Percentiles rank a stretch among this genome's conserved stretches.
phyloP scores from a whole-genome alignment of 2,888 invertebrate genomes.

The Melanophora roralis region DNA sequence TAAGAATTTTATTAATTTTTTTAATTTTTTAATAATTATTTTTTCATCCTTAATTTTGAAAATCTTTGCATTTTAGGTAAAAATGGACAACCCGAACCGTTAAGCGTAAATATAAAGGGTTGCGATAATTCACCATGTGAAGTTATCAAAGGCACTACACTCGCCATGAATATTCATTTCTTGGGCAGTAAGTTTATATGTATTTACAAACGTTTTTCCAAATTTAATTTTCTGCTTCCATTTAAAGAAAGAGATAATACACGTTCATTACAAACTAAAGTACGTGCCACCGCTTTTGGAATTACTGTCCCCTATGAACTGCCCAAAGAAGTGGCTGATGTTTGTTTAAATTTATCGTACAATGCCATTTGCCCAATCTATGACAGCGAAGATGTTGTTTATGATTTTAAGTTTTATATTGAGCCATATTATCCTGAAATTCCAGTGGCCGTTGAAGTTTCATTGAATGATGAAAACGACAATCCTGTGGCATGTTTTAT shows the following conservation, averaged over 20 bases:
- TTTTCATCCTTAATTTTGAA: too few species aligned
- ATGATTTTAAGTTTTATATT: constrained; percentile 72
- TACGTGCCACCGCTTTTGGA: constrained; percentile 73
- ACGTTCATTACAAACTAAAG: constrained; percentile 49
- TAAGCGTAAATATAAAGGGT: constrained; percentile 69
- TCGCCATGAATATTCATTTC: constrained; percentile 72
- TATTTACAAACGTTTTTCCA: background rate
- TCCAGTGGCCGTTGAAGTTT: constrained; percentile 71
- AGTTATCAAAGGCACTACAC: constrained; percentile 70
- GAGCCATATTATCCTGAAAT: constrained; percentile 71
- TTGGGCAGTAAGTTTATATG: constrained; percentile 65
- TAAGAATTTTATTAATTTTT: too few species aligned
- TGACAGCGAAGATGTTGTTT: constrained; percentile 72
- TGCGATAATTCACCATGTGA: constrained; percentile 72
- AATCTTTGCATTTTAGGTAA: constrained; percentile 62
- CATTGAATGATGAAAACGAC: constrained; percentile 66
- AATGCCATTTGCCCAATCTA: constrained; percentile 74
- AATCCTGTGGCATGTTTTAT: constrained; percentile 70
- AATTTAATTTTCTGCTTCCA: background rate
- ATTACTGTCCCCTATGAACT: constrained; percentile 74
- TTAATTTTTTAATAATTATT: too few species aligned
- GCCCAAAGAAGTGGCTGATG: constrained; percentile 71
- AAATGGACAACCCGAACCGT: constrained; percentile 68
- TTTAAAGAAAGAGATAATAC: constrained; percentile 63
- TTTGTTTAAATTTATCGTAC: constrained; percentile 71